Conservation (phyloP, 1,140 invertebrate genomes). For the Leptopilina clavipes region DNA sequence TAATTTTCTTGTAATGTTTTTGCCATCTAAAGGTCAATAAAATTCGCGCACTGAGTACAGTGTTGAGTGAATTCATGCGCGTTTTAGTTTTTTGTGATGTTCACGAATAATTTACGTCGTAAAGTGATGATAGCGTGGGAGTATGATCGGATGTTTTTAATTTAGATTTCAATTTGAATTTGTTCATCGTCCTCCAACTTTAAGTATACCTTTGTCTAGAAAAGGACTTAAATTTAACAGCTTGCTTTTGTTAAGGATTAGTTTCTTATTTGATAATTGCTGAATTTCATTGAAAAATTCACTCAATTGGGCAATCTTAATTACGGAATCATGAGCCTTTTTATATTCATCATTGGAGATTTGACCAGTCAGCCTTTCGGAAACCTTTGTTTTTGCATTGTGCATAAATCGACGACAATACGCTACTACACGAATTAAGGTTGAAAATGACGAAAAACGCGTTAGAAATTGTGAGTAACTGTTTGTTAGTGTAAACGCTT, state of each 20-base stretch:
- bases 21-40: no score
- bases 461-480: no score
- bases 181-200: slow-evolving; percentile 58
- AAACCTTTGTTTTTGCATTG: background rate
- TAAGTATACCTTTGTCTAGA: slow-evolving; percentile 50
- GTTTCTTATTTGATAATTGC: background rate
- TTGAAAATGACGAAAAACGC: background rate
- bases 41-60: no score
- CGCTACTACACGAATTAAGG: background rate
- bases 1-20: no score
- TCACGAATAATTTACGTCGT: no score
- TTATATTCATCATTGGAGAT: background rate
- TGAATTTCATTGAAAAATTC: background rate
- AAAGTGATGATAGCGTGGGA: no score
- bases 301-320: background rate
- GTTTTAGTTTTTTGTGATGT: no score
- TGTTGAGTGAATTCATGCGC: no score
- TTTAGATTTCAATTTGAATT: no score
- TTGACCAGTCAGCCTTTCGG: background rate
- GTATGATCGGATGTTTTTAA: no score
- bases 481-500: no score
- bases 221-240: slow-evolving; percentile 48
- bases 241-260: background rate
- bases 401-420: background rate
- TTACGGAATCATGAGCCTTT: background rate